Evolutionary conservation across 1,140 invertebrate species (phyloP), one percentile per base, ranked within the genome.

Genomic region (Calephelis virginiensis): DNA sequence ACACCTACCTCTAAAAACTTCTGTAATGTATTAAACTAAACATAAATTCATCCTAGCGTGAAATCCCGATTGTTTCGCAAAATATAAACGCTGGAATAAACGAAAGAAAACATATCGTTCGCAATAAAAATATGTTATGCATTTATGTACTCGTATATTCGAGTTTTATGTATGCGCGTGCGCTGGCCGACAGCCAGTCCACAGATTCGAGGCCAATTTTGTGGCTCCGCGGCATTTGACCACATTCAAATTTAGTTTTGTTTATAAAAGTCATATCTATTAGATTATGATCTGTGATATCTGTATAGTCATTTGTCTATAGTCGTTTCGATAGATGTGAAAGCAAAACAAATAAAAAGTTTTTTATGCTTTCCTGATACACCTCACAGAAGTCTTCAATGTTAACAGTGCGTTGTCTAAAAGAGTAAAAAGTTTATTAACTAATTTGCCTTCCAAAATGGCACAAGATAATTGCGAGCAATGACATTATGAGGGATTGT

Each of bases 191-290:
- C 14, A 60, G 82, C 85, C 84, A 89, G 79, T 76, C 79, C 75
- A 71, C 76, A 77, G 74, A 65, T 59, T 59, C 74, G 76, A 74
- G 67, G 76, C 68, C 74, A 75, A 81, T 85, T 85, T 76, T 85
- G 85, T 75, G 85, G 85, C 80, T 63, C 76, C 80, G 70, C 80
- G 72, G 53, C 75, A 77, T 82, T 78, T 74, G 74, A 89, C 86
- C 86, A 75, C 85, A 89, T 80, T 81, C 71, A 71, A 80, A 83
- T 77, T 28, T 76, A 78, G 66, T 82, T 80, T 82, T 79, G 40
- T 61, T 61, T 28, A 28, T 43, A 43, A 43, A 7, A 43, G 40
- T 43, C 7, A 43, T 28, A 4, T 43, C 40, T 43, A 43, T 8
- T 43, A 4, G 40, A 43, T 43, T 43, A 43, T 43, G 40, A 43